Evolutionary conservation across 1,140 invertebrate genomes (phyloP), one percentile per base, ranked within the genome.

Genomic region (Diorhabda carinulata): DNA sequence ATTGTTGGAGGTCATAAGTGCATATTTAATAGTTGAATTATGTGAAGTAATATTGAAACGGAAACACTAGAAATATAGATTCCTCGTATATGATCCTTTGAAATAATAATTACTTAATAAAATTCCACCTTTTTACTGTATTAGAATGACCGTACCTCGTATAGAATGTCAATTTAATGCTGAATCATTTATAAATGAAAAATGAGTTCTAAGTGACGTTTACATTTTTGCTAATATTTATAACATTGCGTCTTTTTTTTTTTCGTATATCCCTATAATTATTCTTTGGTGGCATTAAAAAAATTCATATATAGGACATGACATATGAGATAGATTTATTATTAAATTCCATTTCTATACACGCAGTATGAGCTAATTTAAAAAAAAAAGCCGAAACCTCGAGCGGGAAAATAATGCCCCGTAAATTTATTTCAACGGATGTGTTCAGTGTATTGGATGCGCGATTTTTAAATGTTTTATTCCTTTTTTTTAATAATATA

Each of bases 131-230:
- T 25, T 25, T 25, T 25, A 25, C 25, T 25, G 25, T 25, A 25
- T 25, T 25, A 25, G 25, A 25, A 25, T 25, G 25, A 25, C 1
- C 25, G 25, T 25, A 25, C 25, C 25, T 25, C 25, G 25, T 25
- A 25, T 25, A 25, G 25, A 25, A 25, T 25, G 25, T 25, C 25
- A 25, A 25, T 25, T 25, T 25, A 25, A 68, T 47, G 43, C 69
- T 71, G 72, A 71, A 73, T 73, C 72, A 73, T 73, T 64, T 70
- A 64, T 73, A 71, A 52, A 73, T 73, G 72, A 73, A 73, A 73
- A 73, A 73, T 73, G 70, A 73, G 66, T 71, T 61, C 69, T 63
- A 67, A 67, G 69, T 71, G 72, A 73, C 72, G 68, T 73, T 73
- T 61, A 61, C 59, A 61, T 61, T 61, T 61, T 61, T 61, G 59